Evolutionary conservation across 2,888 invertebrate genomes (phyloP).

Genomic region (Aporophyla lueneburgensis): DNA sequence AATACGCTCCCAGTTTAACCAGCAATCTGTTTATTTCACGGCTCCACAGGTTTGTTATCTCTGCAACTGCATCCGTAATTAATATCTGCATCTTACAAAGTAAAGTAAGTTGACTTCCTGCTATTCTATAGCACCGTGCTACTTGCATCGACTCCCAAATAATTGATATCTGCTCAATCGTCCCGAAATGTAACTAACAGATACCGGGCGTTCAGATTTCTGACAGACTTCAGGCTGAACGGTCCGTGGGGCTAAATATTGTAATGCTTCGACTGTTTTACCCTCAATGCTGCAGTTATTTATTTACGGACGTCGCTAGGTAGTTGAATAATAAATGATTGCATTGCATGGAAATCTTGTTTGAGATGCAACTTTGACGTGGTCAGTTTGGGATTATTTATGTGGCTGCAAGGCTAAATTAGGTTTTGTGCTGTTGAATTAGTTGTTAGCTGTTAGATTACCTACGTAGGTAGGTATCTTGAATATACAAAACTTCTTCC

Average conservation of each 20-base stretch:
- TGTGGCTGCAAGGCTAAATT: slow-evolving; percentile 10
- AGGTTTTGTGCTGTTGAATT: slow-evolving; percentile 11
- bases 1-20: neutral
- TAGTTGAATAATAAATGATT: slow-evolving; percentile 45
- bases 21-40: neutral
- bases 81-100: slow-evolving; percentile 70
- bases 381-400: slow-evolving; percentile 27
- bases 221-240: slow-evolving; percentile 53
- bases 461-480: neutral
- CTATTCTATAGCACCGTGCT: slow-evolving; percentile 67
- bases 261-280: slow-evolving; percentile 43
- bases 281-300: slow-evolving; percentile 46
- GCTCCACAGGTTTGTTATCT: neutral
- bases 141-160: slow-evolving; percentile 73
- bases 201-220: slow-evolving; percentile 55
- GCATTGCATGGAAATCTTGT: slow-evolving; percentile 31
- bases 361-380: slow-evolving; percentile 37
- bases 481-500: neutral
- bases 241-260: slow-evolving; percentile 55
- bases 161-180: slow-evolving; percentile 78
- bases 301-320: slow-evolving; percentile 24
- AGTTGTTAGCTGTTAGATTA: neutral
- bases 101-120: slow-evolving; percentile 71
- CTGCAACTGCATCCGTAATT: slow-evolving; percentile 36
- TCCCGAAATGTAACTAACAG: slow-evolving; percentile 68